Conservation (phyloP, 2,888 invertebrate species). For the Cataglyphis livida region DNA sequence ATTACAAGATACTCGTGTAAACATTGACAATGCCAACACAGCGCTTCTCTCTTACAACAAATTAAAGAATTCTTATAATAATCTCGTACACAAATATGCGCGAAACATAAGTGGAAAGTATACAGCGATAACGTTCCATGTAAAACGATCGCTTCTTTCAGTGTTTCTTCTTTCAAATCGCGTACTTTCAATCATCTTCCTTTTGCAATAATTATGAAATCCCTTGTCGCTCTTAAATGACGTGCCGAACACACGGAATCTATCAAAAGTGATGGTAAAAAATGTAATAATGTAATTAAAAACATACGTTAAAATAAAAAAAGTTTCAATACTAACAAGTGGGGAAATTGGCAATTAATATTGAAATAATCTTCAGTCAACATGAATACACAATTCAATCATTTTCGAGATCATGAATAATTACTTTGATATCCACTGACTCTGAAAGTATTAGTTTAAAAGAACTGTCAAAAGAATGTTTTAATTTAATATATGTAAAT, state of each 20-base stretch:
- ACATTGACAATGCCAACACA: neutral
- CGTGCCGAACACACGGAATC: neutral
- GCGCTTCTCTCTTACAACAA: neutral
- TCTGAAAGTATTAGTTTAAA: neutral
- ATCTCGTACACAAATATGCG: neutral
- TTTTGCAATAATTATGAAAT: constrained; percentile 64
- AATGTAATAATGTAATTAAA: neutral
- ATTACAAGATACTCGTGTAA: neutral
- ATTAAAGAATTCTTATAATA: neutral
- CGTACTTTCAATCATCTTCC: constrained; percentile 56
- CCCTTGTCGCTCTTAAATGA: constrained; percentile 60
- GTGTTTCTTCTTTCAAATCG: constrained; percentile 22
- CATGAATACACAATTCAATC: neutral
- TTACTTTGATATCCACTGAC: neutral
- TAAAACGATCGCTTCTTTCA: constrained; percentile 16
- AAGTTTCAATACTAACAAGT: neutral
- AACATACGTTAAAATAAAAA: neutral
- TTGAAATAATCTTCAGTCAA: neutral
- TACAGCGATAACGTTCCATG: constrained; percentile 55
- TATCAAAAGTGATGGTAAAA: neutral
- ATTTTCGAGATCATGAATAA: neutral
- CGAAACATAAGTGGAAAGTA: constrained; percentile 58
- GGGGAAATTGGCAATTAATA: no score
- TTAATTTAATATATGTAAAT: neutral
- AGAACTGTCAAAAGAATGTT: neutral